Percentiles rank a stretch among this genome's conserved stretches.
Conservation (phyloP, 2,113 vertebrate genomes). For the Formicarius rufipectus region DNA sequence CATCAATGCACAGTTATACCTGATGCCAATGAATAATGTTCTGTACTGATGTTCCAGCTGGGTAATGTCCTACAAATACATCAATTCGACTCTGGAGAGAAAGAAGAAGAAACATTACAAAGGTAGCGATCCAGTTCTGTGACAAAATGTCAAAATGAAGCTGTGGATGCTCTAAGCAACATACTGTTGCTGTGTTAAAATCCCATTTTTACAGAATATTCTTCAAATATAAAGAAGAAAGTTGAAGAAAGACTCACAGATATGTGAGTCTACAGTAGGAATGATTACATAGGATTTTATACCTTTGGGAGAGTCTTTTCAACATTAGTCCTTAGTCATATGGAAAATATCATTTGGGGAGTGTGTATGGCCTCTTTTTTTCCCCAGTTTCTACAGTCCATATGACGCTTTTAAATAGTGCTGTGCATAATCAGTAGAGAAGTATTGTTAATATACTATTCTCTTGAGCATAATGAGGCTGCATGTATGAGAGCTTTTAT, state of each 20-base stretch:
- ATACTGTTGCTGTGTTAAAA: background rate
- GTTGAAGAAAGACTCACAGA: background rate
- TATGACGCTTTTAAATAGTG: background rate
- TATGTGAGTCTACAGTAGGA: background rate
- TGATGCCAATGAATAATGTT: conserved; percentile 21
- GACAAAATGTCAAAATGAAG: background rate
- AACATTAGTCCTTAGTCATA: background rate
- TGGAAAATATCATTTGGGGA: background rate
- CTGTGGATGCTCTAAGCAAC: background rate
- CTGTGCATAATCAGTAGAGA: background rate
- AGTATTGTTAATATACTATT: background rate
- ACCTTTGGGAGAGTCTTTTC: background rate
- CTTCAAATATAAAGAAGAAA: background rate
- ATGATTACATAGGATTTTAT: background rate
- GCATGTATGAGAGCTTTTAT: background rate
- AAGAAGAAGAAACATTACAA: background rate
- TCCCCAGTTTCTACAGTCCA: background rate
- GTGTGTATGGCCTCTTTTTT: background rate
- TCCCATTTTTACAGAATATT: background rate
- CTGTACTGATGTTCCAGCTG: conserved; percentile 30
- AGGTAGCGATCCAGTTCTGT: background rate
- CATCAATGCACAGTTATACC: background rate
- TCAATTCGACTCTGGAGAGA: conserved; percentile 17
- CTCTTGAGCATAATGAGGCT: background rate
- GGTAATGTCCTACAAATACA: background rate